These are phyloP conservation scores for Nomada flava DNA, from an alignment of 2,888 invertebrate genomes.

Conservation along the genomic window DNA sequence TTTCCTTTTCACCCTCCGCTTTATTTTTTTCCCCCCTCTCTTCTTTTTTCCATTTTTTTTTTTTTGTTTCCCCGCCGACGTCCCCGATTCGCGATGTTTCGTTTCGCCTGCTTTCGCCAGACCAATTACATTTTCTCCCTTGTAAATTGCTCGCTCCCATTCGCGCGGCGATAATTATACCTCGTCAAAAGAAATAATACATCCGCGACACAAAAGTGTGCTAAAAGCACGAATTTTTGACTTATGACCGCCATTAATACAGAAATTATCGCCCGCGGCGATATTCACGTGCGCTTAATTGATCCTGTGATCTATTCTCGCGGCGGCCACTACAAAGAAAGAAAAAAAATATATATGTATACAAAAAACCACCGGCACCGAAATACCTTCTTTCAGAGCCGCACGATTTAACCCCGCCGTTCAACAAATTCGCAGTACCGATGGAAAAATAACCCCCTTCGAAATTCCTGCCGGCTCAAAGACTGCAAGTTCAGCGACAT, in stretches of 20 bases:
- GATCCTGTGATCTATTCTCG: not conserved
- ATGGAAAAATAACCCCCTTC: conserved; percentile 8
- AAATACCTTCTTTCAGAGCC: conserved; percentile 1
- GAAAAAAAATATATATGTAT: too few relatives aligned
- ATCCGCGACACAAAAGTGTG: conserved; percentile 50
- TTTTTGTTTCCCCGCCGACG: conserved; percentile 8
- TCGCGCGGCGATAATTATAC: conserved; percentile 58
- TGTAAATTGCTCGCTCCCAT: conserved; percentile 59
- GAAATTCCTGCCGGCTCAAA: not conserved
- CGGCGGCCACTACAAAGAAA: not conserved
- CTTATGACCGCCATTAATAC: conserved; percentile 57
- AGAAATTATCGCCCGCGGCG: conserved; percentile 35
- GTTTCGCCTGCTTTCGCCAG: conserved; percentile 32
- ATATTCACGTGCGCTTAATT: conserved; percentile 41
- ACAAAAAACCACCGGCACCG: not conserved
- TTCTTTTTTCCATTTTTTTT: not conserved
- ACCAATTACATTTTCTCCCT: conserved; percentile 58
- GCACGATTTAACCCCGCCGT: conserved; percentile 10
- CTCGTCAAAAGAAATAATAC: conserved; percentile 52
- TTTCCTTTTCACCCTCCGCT: not conserved
- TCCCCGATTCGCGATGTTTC: conserved; percentile 58
- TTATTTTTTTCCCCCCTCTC: not conserved
- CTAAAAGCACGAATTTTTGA: conserved; percentile 58
- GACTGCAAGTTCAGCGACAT: conserved; percentile 31
- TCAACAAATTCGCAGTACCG: not conserved